phyloP scores from a whole-genome alignment of 1,140 invertebrate species.

The Bombus impatiens region DNA sequence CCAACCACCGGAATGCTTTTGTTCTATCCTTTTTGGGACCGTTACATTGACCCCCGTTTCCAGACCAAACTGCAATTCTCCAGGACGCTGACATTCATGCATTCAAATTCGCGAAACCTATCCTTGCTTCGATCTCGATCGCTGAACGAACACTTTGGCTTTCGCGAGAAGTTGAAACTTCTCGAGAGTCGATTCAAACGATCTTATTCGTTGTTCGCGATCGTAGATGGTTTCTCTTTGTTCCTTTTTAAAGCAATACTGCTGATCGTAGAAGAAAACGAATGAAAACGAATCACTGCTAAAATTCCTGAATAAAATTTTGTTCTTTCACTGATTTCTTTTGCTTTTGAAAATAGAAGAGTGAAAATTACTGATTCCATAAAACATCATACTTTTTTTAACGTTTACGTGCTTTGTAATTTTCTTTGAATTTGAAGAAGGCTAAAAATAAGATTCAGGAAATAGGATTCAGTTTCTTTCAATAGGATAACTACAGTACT shows the following conservation, averaged over 20 bases:
- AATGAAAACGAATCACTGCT: no score
- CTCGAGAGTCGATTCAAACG: background rate
- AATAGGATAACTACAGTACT: background rate
- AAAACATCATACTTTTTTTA: no score
- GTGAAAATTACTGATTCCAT: background rate
- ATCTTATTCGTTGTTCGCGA: background rate
- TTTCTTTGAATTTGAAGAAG: no score
- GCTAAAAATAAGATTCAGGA: no score
- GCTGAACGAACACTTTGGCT: constrained; percentile 1
- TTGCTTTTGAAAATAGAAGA: no score
- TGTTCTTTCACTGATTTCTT: no score
- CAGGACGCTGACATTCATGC: background rate
- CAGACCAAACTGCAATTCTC: constrained; percentile 30
- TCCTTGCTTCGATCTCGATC: background rate
- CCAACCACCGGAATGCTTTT: constrained; percentile 21
- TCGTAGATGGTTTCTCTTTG: background rate
- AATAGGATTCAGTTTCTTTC: background rate
- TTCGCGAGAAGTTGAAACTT: background rate
- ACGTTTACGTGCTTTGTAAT: no score
- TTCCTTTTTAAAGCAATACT: background rate
- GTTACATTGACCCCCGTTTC: constrained; percentile 1
- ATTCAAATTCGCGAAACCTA: constrained; percentile 26
- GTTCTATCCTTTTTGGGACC: constrained; percentile 40
- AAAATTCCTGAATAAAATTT: no score
- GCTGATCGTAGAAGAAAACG: background rate